Evolutionary conservation across 2,797 vertebrate species (phyloP).

Genomic region (Etheostoma perlongum): DNA sequence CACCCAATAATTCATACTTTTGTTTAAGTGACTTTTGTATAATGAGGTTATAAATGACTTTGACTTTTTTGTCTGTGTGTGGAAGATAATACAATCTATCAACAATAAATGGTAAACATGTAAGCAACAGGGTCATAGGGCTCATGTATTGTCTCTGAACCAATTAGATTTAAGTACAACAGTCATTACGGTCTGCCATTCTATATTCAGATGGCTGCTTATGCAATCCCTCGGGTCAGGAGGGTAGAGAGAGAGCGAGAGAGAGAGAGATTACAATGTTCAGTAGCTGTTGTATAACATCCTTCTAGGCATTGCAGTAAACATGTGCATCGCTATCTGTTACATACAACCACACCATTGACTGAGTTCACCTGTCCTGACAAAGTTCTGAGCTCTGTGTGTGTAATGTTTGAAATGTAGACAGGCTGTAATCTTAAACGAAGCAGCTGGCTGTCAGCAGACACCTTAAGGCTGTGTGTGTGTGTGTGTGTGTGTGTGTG

Average conservation of each 20-base stretch:
- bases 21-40: neutral
- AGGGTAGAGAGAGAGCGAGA: constrained; percentile 1
- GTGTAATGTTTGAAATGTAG: constrained; percentile 50
- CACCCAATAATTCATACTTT: constrained; percentile 3
- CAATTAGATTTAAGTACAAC: constrained; percentile 48
- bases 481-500: neutral
- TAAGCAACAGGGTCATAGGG: constrained; percentile 36
- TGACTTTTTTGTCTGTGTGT: neutral
- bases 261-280: constrained; percentile 29
- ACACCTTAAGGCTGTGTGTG: constrained; percentile 57
- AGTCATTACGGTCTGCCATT: constrained; percentile 58
- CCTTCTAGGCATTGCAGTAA: constrained; percentile 42
- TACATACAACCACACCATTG: constrained; percentile 50
- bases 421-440: constrained; percentile 67
- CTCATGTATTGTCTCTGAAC: constrained; percentile 45
- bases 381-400: constrained; percentile 31
- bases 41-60: neutral
- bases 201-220: constrained; percentile 68
- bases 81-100: constrained; percentile 1
- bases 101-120: constrained; percentile 5
- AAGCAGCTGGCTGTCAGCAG: constrained; percentile 71
- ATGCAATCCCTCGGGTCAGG: constrained; percentile 61
- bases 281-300: constrained; percentile 65
- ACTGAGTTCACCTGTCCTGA: constrained; percentile 47
- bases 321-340: constrained; percentile 52